Conservation (phyloP, 2,797 vertebrate genomes). For the Xerus rutilus region DNA sequence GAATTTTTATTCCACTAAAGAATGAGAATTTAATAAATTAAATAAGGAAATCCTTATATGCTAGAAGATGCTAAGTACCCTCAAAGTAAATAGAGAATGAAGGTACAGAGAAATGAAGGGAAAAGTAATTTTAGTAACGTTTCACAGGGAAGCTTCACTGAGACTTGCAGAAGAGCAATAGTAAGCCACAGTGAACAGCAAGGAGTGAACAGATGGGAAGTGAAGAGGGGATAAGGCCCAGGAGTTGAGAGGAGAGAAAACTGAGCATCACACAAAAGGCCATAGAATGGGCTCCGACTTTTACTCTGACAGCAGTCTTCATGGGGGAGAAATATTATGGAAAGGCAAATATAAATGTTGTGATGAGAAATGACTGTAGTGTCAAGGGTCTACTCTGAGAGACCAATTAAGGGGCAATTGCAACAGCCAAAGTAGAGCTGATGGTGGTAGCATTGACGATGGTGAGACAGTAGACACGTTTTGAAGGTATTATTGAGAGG, state of each 20-base stretch:
- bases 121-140: not conserved
- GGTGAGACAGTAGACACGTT: not conserved
- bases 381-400: fast-evolving
- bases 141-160: too few species aligned
- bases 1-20: not conserved
- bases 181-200: not conserved
- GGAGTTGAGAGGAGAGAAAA: not conserved
- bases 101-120: not conserved
- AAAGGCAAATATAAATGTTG: not conserved
- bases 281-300: too few species aligned
- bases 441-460: not conserved
- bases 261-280: too few species aligned
- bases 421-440: not conserved
- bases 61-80: not conserved
- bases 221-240: fast-evolving
- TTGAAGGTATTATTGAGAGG: not conserved
- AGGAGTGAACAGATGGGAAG: not conserved
- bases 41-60: not conserved
- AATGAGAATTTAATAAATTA: not conserved
- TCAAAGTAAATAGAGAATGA: not conserved
- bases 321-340: not conserved
- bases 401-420: not conserved
- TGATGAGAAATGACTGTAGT: not conserved
- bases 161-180: not conserved
- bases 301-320: not conserved